Percentiles rank a stretch among this genome's conserved stretches.
Evolutionary conservation across 2,888 invertebrate genomes (phyloP).

Genomic region (Agrochola circellaris): DNA sequence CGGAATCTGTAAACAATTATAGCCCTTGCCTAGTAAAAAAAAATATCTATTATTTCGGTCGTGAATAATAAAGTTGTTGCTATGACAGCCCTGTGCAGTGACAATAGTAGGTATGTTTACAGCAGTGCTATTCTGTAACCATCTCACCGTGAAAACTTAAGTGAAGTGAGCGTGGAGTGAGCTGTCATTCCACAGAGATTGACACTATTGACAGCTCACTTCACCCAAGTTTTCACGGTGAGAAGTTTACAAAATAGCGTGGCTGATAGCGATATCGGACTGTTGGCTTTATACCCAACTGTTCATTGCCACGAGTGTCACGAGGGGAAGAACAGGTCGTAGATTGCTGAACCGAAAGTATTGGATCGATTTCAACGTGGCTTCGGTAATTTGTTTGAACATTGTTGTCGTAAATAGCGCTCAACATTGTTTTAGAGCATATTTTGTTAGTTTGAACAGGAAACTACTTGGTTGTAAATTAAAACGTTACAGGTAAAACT

Average conservation of each 20-base stretch:
- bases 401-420: constrained; percentile 21
- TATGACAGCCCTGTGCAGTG: constrained; percentile 28
- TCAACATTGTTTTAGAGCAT: constrained; percentile 16
- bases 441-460: constrained; percentile 3
- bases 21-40: neutral
- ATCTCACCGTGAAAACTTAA: no score
- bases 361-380: constrained; percentile 38
- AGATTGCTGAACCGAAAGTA: constrained; percentile 26
- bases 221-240: no score
- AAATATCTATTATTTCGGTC: neutral
- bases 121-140: no score
- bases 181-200: no score
- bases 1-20: neutral
- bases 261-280: constrained; percentile 29
- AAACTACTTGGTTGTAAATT: constrained; percentile 31
- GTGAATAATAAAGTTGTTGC: neutral
- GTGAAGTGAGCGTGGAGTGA: no score
- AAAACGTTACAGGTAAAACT: constrained; percentile 26
- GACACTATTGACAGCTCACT: no score
- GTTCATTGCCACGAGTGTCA: constrained; percentile 35
- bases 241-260: no score
- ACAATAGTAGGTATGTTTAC: no score
- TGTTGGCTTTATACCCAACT: constrained; percentile 40
- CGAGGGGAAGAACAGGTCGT: constrained; percentile 14
- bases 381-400: constrained; percentile 34